phyloP scores from a whole-genome alignment of 2,888 invertebrate species.

The Margaritifera margaritifera region DNA sequence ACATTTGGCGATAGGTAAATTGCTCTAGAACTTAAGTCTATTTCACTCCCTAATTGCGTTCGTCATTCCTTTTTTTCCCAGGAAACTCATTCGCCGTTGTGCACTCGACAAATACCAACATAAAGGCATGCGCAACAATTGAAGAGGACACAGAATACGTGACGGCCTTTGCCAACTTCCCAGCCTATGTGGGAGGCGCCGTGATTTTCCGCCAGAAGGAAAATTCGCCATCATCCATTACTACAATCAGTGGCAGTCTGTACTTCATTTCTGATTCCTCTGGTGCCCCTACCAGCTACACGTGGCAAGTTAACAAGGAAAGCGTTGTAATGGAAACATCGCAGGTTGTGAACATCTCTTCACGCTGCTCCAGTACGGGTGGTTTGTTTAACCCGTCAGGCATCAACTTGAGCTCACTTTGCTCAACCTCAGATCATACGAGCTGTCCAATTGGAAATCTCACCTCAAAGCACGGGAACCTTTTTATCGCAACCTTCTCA shows the following conservation, averaged over 20 bases:
- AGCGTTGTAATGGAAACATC: conserved; percentile 30
- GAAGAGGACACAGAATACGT: conserved; percentile 34
- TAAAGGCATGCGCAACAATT: conserved; percentile 46
- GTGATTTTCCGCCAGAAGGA: conserved; percentile 48
- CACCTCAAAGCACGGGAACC: conserved; percentile 45
- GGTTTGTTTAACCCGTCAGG: conserved; percentile 33
- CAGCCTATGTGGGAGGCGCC: conserved; percentile 40
- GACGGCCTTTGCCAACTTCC: conserved; percentile 47
- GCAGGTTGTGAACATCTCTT: background rate
- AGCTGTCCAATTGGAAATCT: conserved; percentile 52
- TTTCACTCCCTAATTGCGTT: background rate
- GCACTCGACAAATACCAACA: conserved; percentile 1
- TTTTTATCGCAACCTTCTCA: conserved; percentile 31
- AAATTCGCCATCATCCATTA: conserved; percentile 25
- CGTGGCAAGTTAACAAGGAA: conserved; percentile 40
- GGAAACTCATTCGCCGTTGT: conserved; percentile 43
- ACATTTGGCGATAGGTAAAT: background rate
- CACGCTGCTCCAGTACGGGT: conserved; percentile 33
- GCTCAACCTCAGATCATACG: conserved; percentile 21
- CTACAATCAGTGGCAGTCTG: conserved; percentile 42
- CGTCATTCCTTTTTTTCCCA: conserved; percentile 21
- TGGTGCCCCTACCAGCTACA: conserved; percentile 7
- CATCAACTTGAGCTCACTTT: conserved; percentile 15
- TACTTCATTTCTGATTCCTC: conserved; percentile 26
- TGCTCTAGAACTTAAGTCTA: background rate